Base-by-base conservation (phyloP, 1,140 invertebrate genomes). In the Drosophila auraria region DNA sequence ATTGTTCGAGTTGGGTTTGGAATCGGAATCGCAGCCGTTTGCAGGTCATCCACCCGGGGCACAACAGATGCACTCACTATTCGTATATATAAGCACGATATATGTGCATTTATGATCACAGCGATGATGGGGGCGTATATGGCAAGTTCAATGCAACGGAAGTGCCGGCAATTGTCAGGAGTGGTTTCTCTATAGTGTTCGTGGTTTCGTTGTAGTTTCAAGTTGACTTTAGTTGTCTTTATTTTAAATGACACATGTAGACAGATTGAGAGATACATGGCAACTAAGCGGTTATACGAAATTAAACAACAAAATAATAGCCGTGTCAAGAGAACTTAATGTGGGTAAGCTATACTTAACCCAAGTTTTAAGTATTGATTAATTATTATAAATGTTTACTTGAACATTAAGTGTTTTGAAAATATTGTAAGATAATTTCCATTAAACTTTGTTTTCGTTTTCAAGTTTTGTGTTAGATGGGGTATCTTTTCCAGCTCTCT, bases 121-220 rank as follows among this genome's bases (percentile, higher is more conserved):
- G 45, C 40, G 54, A 57, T 38, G 72, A 47, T 68, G 80, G 69
- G 74, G 80, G 80, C 65, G 77, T 80, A 59, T 68, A 45, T 51
- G 69, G 82, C 82, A 84, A 84, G 82, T 84, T 84, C 82, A 84
- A 84, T 84, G 78, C 71, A 81, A 87, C 84, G 84, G 84, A 89
- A 89, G 84, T 84, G 84, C 65, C 78, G 60, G 63, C 84, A 69
- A 83, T 84, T 84, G 86, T 79, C 70, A 87, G 82, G 82, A 86
- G 82, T 84, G 82, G 80, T 78, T 78, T 53, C 66, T 54, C 33
- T 71, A 56, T 56, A 40, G 54, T 40, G 12, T 56, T 75, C 44
- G 80, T 47, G 70, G 70, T 42, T 61, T 51, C 33, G 30, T 44
- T 49, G 59, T 44, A 62, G 47, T 53, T 63, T 63, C 30, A 47